Conservation (phyloP, 1,140 invertebrate species). For the Agrypnia vestita region DNA sequence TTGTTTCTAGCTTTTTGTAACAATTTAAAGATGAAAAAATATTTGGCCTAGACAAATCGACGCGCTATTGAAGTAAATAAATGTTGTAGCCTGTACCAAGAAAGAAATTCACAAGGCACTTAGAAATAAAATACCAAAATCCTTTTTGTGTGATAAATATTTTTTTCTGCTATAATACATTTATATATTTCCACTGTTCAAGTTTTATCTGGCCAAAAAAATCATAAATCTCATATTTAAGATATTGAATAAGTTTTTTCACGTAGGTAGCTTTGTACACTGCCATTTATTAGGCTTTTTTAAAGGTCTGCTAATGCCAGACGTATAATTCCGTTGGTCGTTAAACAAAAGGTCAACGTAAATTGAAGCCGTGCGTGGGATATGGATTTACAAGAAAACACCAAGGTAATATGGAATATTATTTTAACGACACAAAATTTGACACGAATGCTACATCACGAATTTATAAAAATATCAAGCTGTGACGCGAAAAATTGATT, state of each 20-base stretch:
- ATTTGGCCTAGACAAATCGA: no score
- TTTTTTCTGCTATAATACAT: neutral
- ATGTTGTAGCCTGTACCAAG: no score
- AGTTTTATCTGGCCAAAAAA: neutral
- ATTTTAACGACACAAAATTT: no score
- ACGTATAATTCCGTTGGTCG: slow-evolving; percentile 7
- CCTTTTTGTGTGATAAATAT: neutral
- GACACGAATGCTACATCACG: no score
- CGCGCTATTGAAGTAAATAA: no score
- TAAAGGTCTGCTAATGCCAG: neutral
- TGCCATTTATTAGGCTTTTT: neutral
- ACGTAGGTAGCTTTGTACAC: neutral
- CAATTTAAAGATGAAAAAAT: no score
- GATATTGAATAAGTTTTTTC: slow-evolving; percentile 29
- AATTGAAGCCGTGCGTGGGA: neutral
- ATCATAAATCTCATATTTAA: slow-evolving; percentile 28
- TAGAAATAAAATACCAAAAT: neutral
- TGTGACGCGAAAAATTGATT: no score
- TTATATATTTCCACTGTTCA: slow-evolving; percentile 22
- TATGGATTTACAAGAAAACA: neutral
- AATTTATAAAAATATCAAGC: no score
- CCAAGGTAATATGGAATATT: no score
- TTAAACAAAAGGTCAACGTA: slow-evolving; percentile 32
- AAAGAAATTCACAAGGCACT: no score
- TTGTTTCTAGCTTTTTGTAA: no score